A percentile compares a stretch with the other conserved stretches of the same genome.
These are phyloP conservation scores for Latrodectus hesperus DNA, from an alignment of 2,888 invertebrate genomes.

Conservation along the genomic window DNA sequence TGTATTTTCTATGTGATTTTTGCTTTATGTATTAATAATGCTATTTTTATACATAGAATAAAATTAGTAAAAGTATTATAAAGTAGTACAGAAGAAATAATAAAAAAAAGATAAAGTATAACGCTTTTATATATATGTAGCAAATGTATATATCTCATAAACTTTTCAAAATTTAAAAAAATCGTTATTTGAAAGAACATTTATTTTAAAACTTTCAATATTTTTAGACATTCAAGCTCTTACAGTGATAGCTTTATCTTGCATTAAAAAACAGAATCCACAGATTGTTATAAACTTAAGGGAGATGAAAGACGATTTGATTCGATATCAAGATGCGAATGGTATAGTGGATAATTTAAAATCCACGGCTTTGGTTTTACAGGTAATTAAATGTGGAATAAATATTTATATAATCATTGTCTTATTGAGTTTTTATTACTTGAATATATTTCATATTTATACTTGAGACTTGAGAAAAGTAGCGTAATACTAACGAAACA, in stretches of 20 bases:
- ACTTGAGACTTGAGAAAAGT: too few relatives aligned
- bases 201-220: not conserved
- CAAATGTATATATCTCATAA: not conserved
- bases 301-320: not conserved
- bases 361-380: conserved; percentile 11
- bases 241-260: conserved; percentile 1
- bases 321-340: not conserved
- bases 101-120: too few relatives aligned
- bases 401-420: too few relatives aligned
- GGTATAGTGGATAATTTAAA: conserved; percentile 2
- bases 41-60: too few relatives aligned
- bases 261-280: not conserved
- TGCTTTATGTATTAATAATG: too few relatives aligned
- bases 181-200: not conserved
- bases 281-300: not conserved
- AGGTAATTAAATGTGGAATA: not conserved
- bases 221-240: conserved; percentile 10
- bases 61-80: too few relatives aligned
- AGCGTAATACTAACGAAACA: too few relatives aligned
- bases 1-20: too few relatives aligned
- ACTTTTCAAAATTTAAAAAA: not conserved
- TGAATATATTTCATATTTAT: too few relatives aligned
- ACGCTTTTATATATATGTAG: too few relatives aligned
- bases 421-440: too few relatives aligned
- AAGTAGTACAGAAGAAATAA: too few relatives aligned